Base-by-base conservation (phyloP, 2,113 vertebrate species). In the Nematolebias whitei region DNA sequence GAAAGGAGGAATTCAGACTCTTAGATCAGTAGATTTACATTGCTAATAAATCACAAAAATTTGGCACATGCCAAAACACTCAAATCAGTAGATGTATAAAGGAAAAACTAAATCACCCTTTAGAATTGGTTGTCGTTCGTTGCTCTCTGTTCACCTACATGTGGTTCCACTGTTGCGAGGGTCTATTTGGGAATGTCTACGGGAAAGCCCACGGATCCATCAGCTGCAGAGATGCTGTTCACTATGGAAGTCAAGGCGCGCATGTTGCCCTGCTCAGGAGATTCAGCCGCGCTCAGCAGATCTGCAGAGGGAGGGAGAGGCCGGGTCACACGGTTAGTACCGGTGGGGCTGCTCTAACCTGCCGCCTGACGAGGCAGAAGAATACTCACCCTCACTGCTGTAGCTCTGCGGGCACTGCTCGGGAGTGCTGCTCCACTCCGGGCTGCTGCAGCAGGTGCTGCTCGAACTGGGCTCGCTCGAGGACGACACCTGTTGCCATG, bases 401-500 rank as follows among this genome's bases (percentile, higher is more conserved):
- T 97, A 98, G 67, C 85, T 83, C 44, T 90, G 85, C 0, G 83
- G 84, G 63, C 92, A 94, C 76, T 93, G 93, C 24, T 98, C 97
- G 18, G 98, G 93, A 54, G 94, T 92, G 59, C 89, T 95, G 91
- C 95, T 96, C 97, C 97, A 99, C 85, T 98, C 96, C 0, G 97
- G 96, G 79, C 93, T 94, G 80, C 96, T 98, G 88, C 96, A 97
- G 93, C 96, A 98, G 20, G 95, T 92, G 80, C 96, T 97, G 86
- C 93, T 85, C 1, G 96, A 94, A 41, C 94, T 92, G 23, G 95
- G 96, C 55, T 97, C 95, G 1, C 93, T 91, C 57, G 91, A 89
- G 23, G 91, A 90, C 5, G 94, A 91, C 51, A 93, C 94, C 98
- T 99, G 93, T 80, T 86, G 62, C 80, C 82, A 86, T 66, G 71